phyloP scores from a whole-genome alignment of 2,888 invertebrate genomes.

The Boloria euphrosyne region DNA sequence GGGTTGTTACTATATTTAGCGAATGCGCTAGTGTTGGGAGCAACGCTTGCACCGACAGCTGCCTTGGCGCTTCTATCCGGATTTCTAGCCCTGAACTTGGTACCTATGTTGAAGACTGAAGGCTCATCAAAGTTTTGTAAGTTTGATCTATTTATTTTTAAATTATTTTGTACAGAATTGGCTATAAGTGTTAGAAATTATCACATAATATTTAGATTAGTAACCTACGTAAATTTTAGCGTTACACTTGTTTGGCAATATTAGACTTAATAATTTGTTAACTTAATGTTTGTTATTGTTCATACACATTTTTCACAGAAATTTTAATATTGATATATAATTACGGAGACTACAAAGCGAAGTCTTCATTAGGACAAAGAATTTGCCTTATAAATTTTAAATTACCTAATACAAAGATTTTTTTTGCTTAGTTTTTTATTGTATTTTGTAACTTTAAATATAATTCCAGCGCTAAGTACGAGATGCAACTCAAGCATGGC shows the following conservation, averaged over 20 bases:
- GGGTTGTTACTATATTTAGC: constrained; percentile 61
- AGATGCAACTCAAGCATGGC: constrained; percentile 84
- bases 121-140: constrained; percentile 67
- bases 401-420: too few relatives aligned
- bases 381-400: too few relatives aligned
- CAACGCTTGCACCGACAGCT: constrained; percentile 65
- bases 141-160: constrained; percentile 41
- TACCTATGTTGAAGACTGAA: constrained; percentile 63
- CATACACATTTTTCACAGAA: too few relatives aligned
- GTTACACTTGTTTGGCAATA: too few relatives aligned
- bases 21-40: constrained; percentile 66
- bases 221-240: too few relatives aligned
- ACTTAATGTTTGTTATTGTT: too few relatives aligned
- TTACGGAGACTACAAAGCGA: too few relatives aligned
- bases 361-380: too few relatives aligned
- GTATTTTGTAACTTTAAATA: background rate
- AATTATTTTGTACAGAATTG: background rate
- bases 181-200: background rate
- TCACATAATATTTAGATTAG: too few relatives aligned
- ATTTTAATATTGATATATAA: too few relatives aligned
- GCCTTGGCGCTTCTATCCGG: constrained; percentile 62
- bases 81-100: constrained; percentile 65
- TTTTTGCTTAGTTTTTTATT: background rate
- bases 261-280: too few relatives aligned
- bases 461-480: constrained; percentile 54